Conservation (phyloP, 1,140 invertebrate species). For the Drosophila burlai region DNA sequence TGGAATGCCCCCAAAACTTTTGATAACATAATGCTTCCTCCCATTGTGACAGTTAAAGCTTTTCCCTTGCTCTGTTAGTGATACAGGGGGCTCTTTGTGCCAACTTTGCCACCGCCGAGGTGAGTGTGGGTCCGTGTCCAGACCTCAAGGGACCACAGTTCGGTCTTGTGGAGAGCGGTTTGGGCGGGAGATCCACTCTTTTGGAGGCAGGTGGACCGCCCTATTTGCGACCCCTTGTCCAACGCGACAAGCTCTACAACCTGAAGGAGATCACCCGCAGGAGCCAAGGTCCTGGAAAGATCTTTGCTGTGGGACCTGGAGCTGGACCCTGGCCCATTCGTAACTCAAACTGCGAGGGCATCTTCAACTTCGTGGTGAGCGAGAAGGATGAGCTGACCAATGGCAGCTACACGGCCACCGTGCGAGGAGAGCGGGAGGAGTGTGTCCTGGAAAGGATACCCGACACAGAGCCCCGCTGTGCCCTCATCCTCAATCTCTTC, state of each 20-base stretch:
- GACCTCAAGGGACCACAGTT: slow-evolving; percentile 92
- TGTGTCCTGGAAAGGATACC: slow-evolving; percentile 88
- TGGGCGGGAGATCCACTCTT: slow-evolving; percentile 90
- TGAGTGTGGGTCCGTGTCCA: slow-evolving; percentile 93
- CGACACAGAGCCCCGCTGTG: slow-evolving; percentile 89
- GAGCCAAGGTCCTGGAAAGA: slow-evolving; percentile 79
- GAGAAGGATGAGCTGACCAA: slow-evolving; percentile 86
- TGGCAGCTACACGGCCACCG: slow-evolving; percentile 87
- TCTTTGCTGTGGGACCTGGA: slow-evolving; percentile 91
- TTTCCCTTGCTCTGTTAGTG: slow-evolving; percentile 86
- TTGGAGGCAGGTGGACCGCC: slow-evolving; percentile 94
- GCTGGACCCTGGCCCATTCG: slow-evolving; percentile 90
- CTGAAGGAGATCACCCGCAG: slow-evolving; percentile 87
- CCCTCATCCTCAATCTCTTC: slow-evolving; percentile 93
- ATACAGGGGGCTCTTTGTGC: slow-evolving; percentile 88
- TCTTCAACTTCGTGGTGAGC: slow-evolving; percentile 87
- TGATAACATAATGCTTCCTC: slow-evolving; percentile 19
- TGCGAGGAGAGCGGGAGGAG: slow-evolving; percentile 86
- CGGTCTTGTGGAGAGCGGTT: slow-evolving; percentile 90
- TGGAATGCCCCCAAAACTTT: neutral
- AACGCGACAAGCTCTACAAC: slow-evolving; percentile 93
- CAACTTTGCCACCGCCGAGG: slow-evolving; percentile 90
- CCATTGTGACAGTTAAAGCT: slow-evolving; percentile 55
- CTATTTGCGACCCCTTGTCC: slow-evolving; percentile 91
- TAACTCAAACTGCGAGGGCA: slow-evolving; percentile 86